phyloP scores from a whole-genome alignment of 2,888 invertebrate genomes.

The Aleiodes testaceus region DNA sequence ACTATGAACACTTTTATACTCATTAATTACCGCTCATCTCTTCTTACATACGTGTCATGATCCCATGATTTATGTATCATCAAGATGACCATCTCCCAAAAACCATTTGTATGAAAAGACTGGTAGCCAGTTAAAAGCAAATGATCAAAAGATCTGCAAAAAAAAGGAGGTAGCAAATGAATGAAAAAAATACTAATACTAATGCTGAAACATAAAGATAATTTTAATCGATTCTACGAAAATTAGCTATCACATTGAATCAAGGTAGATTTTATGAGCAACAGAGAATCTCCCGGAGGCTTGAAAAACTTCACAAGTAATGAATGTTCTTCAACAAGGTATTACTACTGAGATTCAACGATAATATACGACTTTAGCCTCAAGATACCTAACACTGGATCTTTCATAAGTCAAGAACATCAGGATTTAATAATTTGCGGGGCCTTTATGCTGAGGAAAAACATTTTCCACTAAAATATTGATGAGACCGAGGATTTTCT shows the following conservation, averaged over 20 bases:
- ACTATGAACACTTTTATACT: too few species aligned
- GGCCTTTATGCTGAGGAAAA: too few species aligned
- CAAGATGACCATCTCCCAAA: too few species aligned
- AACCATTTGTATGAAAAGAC: too few species aligned
- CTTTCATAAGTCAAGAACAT: too few species aligned
- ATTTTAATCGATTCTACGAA: conserved; percentile 25
- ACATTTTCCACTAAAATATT: not conserved
- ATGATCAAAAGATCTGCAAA: too few species aligned
- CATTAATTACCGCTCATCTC: too few species aligned
- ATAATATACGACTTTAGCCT: conserved; percentile 28
- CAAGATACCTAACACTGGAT: conserved; percentile 4
- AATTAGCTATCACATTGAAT: conserved; percentile 27
- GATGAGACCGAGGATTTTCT: not conserved
- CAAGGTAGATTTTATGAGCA: conserved; percentile 23
- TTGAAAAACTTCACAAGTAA: conserved; percentile 16
- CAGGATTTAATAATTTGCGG: too few species aligned
- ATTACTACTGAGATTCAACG: conserved; percentile 26
- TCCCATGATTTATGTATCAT: too few species aligned
- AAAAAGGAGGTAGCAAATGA: not conserved
- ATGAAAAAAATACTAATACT: conserved; percentile 7
- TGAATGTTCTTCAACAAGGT: conserved; percentile 24
- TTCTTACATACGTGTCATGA: too few species aligned
- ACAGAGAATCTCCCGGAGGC: conserved; percentile 19
- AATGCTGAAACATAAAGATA: conserved; percentile 11
- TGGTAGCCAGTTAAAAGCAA: too few species aligned